Percentiles rank a stretch among this genome's conserved stretches.
Evolutionary conservation across 2,113 vertebrate species (phyloP).

Genomic region (Alaudala cheleensis): DNA sequence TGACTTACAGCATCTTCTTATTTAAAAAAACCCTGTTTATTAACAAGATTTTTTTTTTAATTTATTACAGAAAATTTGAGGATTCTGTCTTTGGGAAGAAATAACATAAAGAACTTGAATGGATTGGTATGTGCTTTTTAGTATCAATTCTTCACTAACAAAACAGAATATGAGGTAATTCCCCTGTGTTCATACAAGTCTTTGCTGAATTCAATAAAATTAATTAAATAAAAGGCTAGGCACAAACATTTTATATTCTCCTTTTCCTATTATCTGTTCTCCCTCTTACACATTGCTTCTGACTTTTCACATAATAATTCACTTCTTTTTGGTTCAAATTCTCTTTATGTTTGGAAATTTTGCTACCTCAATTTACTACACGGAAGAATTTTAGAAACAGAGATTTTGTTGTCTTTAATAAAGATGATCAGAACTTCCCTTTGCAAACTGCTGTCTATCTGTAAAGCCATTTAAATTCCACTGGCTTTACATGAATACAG

Average conservation of each 20-base stretch:
- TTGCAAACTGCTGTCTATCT: background rate
- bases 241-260: background rate
- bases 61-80: slow-evolving; percentile 86
- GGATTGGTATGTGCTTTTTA: slow-evolving; percentile 84
- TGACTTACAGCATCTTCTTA: background rate
- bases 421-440: background rate
- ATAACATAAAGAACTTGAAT: slow-evolving; percentile 93
- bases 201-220: background rate
- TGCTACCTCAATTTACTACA: background rate
- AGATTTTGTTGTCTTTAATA: background rate
- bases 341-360: background rate
- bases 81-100: slow-evolving; percentile 94
- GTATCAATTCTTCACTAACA: background rate
- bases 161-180: background rate
- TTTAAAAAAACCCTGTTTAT: background rate
- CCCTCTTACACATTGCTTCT: background rate
- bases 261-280: background rate
- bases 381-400: background rate
- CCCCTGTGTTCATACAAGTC: background rate
- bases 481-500: background rate
- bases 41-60: background rate
- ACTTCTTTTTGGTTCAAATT: background rate
- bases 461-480: background rate
- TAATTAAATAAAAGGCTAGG: background rate
- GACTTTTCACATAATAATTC: background rate